Evolutionary conservation across 2,797 vertebrate genomes (phyloP).

Genomic region (Megaceryle alcyon): DNA sequence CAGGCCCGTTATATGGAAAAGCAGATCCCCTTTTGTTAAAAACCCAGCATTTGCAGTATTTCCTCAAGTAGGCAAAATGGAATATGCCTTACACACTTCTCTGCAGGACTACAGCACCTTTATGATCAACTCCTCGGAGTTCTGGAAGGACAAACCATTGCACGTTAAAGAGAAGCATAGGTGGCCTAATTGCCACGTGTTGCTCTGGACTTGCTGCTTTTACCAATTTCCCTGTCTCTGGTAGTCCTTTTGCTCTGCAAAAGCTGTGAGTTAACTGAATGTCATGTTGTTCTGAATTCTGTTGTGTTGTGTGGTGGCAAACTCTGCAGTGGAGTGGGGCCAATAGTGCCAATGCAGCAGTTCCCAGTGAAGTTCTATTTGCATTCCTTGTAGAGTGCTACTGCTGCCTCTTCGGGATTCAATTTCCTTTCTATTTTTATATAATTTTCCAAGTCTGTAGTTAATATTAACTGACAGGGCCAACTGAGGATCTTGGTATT

Average conservation of each 20-base stretch:
- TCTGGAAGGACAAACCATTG: background rate
- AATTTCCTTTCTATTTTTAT: slow-evolving; percentile 61
- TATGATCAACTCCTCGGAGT: background rate
- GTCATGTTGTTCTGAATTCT: background rate
- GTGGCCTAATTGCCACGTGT: accelerated
- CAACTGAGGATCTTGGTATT: slow-evolving; percentile 61
- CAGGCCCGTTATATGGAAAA: background rate
- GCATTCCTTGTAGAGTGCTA: slow-evolving; percentile 14
- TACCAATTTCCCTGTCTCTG: background rate
- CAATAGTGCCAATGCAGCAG: background rate
- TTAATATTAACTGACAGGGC: slow-evolving; percentile 59
- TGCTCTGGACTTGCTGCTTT: background rate
- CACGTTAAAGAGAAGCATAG: background rate
- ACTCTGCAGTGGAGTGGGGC: background rate
- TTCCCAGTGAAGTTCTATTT: slow-evolving; percentile 1
- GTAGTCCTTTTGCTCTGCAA: background rate
- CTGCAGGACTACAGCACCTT: background rate
- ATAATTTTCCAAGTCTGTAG: slow-evolving; percentile 49
- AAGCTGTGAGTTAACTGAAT: background rate
- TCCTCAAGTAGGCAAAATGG: background rate
- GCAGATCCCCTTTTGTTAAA: background rate
- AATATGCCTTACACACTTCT: background rate
- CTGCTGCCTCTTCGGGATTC: slow-evolving; percentile 16
- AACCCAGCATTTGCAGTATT: background rate
- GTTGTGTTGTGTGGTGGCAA: background rate